Evolutionary conservation across 2,888 invertebrate genomes (phyloP), one percentile per base, ranked within the genome.

Genomic region (Acronicta aceris): DNA sequence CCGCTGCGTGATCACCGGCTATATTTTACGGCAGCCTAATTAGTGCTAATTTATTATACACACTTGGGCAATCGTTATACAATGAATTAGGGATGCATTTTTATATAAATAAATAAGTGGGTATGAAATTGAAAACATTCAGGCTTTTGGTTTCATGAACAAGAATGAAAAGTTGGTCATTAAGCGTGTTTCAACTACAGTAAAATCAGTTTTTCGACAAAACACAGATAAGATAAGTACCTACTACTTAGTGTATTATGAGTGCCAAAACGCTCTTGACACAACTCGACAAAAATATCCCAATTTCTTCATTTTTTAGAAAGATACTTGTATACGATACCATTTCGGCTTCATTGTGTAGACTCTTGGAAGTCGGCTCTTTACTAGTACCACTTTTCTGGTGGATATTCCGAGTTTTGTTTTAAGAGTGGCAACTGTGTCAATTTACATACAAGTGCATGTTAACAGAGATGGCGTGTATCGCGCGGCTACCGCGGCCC

Each of bases 41-140:
- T 83, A 82, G 71, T 64, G 69, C 71, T 79, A 74, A 83, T 81
- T 81, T 81, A 83, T 80, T 68, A 67, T 54, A 61, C 60, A 54
- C 41, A 42, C 30, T 43, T 66, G 49, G 53, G 55, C 54, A 45
- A 58, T 67, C 68, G 69, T 76, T 80, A 64, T 67, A 58, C 59
- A 68, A 62, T 66, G 73, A 72, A 73, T 72, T 75, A 76, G 71
- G 59, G 49, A 59, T 42, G 3, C 38, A 36, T 36, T 13, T 30
- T 38, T 38, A 38, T n/a, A 38, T 38, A 33, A 9, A 7, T 38
- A 38, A 5, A n/a, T n/a, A n/a, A n/a, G n/a, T n/a, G n/a, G n/a
- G n/a, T n/a, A 6, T n/a, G 38, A 36, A 36, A 13, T 36, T 4
- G 0, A 13, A 36, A 36, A 13, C 12, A 36, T 36, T 36, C 13